Conservation (phyloP, 2,888 invertebrate genomes). For the Pterostichus niger region DNA sequence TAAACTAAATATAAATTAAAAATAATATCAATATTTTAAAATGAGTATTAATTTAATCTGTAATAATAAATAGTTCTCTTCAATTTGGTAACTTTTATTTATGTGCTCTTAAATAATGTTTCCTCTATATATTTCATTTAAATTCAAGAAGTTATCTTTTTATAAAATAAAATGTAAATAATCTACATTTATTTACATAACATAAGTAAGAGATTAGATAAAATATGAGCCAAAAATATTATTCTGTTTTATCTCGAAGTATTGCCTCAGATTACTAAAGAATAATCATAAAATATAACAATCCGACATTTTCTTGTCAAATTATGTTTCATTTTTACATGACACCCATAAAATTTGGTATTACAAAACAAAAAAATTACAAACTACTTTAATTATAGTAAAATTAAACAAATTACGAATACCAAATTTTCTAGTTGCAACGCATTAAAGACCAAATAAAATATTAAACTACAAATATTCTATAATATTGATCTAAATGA, state of each 20-base stretch:
- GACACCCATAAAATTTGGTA: slow-evolving; percentile 51
- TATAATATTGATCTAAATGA: slow-evolving; percentile 24
- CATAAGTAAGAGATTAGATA: slow-evolving; percentile 23
- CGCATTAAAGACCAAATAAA: background rate
- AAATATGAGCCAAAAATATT: background rate
- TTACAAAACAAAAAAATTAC: slow-evolving; percentile 26
- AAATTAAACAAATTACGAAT: slow-evolving; percentile 12
- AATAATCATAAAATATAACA: slow-evolving; percentile 72
- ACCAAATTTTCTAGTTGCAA: slow-evolving; percentile 46
- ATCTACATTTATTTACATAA: slow-evolving; percentile 9
- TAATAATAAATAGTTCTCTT: too few relatives aligned
- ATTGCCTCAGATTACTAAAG: slow-evolving; percentile 76
- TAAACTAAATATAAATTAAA: too few relatives aligned
- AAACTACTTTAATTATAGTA: background rate
- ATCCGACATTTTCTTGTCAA: slow-evolving; percentile 34
- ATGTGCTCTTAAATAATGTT: too few relatives aligned
- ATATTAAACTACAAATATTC: slow-evolving; percentile 38
- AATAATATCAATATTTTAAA: background rate
- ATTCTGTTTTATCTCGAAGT: background rate
- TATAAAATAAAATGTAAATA: slow-evolving; percentile 1
- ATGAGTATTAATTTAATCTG: background rate
- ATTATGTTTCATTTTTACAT: slow-evolving; percentile 29
- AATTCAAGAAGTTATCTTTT: background rate
- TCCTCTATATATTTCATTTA: background rate
- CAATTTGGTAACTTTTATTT: too few relatives aligned